Evolutionary conservation across 2,888 invertebrate genomes (phyloP), one percentile per base, ranked within the genome.

Genomic region (Temnothorax rugatulus): DNA sequence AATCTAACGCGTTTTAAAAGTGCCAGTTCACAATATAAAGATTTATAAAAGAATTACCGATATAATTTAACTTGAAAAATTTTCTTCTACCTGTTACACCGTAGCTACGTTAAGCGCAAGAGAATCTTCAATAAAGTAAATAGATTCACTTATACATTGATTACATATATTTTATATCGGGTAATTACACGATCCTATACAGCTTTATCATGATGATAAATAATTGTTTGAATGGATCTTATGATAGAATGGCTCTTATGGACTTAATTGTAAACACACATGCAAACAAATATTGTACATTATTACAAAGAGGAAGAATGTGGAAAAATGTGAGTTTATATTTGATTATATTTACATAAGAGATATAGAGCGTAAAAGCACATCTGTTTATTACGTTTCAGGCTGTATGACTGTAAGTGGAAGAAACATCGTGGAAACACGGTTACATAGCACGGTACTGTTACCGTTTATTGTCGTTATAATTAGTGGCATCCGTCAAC

Each of bases 401-500:
- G n/a, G 4, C 5, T 3, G 5, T 68, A n/a, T n/a, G n/a, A n/a
- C n/a, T n/a, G n/a, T n/a, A n/a, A n/a, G n/a, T n/a, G n/a, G n/a
- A n/a, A n/a, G n/a, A n/a, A n/a, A n/a, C n/a, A n/a, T 29, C 29
- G 29, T 29, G 21, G 21, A 64, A 64, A 1, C 5, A n/a, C n/a
- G n/a, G 8, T 38, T 7, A 47, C 18, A 25, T 34, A 13, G 3
- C n/a, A 29, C 29, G 4, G 34, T 7, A 75, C 15, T 13, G 13
- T 34, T 38, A 15, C 9, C 15, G 8, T 52, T 15, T 38, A 18
- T 41, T 54, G 15, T 38, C 18, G 15, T 64, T 41, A 54, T 41
- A 54, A 15, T 41, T 34, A 34, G 7, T 41, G 2, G 50, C 87
- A 89, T 4, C 21, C 82, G 0, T 63, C 9, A 18, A 87, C 87